Conservation (phyloP, 2,888 invertebrate genomes). For the Branchellion lobata region DNA sequence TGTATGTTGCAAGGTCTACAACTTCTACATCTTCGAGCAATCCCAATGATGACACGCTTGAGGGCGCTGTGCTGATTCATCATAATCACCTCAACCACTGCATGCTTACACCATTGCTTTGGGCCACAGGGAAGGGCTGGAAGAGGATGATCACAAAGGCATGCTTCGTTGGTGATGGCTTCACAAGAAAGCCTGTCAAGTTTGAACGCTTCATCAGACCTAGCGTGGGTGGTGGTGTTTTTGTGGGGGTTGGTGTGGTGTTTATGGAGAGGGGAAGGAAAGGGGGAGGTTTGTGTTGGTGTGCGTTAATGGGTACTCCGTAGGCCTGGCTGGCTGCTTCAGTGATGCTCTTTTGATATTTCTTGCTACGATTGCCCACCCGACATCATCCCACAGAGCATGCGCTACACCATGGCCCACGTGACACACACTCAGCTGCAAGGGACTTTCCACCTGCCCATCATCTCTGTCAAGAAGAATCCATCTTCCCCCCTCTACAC, state of each 20-base stretch:
- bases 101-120: no score
- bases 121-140: conserved; percentile 80
- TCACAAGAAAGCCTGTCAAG: conserved; percentile 97
- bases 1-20: no score
- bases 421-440: conserved; percentile 98
- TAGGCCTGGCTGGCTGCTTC: neutral
- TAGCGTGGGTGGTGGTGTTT: conserved; percentile 68
- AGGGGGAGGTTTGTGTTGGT: no score
- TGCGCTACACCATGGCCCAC: conserved; percentile 93
- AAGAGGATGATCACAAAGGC: conserved; percentile 99
- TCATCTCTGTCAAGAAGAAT: conserved; percentile 98
- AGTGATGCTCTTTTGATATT: neutral
- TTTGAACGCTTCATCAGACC: conserved; percentile 97
- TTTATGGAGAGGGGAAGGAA: neutral
- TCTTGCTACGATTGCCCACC: neutral
- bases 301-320: neutral
- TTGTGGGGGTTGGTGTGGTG: neutral
- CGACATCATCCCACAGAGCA: no score
- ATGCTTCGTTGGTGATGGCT: conserved; percentile 93
- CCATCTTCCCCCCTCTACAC: conserved; percentile 97
- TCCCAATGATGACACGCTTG: no score
- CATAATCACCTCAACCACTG: no score
- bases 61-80: no score
- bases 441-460: conserved; percentile 93
- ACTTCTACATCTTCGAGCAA: no score